phyloP scores from a whole-genome alignment of 1,140 invertebrate species.

The Heliconius hewitsoni region DNA sequence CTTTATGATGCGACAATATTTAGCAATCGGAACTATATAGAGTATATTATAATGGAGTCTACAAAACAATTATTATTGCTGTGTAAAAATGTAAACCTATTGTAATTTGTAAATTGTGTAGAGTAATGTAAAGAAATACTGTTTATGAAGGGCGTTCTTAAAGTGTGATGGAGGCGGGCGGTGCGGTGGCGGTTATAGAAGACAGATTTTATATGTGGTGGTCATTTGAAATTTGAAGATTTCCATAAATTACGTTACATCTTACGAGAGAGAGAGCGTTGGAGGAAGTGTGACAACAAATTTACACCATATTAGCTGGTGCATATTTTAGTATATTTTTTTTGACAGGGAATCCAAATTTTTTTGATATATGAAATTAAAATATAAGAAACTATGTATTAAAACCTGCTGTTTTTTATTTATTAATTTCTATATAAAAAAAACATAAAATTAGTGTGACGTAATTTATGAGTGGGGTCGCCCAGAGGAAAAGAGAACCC shows the following conservation, averaged over 20 bases:
- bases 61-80: conserved; percentile 79
- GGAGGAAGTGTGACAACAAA: no score
- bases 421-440: no score
- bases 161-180: conserved; percentile 58
- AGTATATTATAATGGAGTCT: conserved; percentile 75
- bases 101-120: conserved; percentile 80
- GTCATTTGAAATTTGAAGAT: background rate
- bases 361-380: no score
- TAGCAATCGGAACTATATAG: conserved; percentile 76
- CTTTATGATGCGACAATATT: conserved; percentile 80
- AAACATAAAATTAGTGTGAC: no score
- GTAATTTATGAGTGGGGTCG: no score
- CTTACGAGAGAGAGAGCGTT: no score
- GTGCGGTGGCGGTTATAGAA: conserved; percentile 10
- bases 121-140: conserved; percentile 76
- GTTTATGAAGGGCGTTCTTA: conserved; percentile 79
- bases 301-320: no score
- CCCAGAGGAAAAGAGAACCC: background rate
- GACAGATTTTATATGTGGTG: background rate
- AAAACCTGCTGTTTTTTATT: no score
- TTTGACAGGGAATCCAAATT: no score
- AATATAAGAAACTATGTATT: no score
- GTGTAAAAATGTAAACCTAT: conserved; percentile 81
- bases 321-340: no score
- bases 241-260: no score